phyloP scores from a whole-genome alignment of 2,888 invertebrate species.

The Drosophila neonasuta region DNA sequence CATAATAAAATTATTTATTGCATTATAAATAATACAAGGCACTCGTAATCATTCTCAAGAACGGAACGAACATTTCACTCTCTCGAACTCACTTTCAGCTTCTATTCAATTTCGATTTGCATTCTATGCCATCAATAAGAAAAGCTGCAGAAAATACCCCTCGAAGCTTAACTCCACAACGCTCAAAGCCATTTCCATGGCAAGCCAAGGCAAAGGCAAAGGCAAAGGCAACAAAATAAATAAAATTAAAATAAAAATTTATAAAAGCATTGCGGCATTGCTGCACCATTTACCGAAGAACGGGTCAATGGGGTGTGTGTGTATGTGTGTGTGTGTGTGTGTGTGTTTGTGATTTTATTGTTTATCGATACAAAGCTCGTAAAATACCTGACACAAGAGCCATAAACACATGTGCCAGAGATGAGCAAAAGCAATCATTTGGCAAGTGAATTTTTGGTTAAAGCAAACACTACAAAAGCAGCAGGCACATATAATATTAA shows the following conservation, averaged over 20 bases:
- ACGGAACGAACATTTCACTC: conserved; percentile 21
- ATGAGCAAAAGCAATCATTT: conserved; percentile 31
- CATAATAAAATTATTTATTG: conserved; percentile 77
- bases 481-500: neutral
- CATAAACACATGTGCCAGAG: conserved; percentile 44
- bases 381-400: conserved; percentile 63
- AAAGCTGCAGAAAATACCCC: conserved; percentile 25
- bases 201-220: conserved; percentile 1
- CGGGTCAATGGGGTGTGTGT: neutral
- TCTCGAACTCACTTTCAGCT: conserved; percentile 14
- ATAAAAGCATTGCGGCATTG: conserved; percentile 44
- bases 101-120: conserved; percentile 72
- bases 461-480: neutral
- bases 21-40: conserved; percentile 70
- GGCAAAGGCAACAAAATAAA: conserved; percentile 55
- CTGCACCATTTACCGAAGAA: conserved; percentile 18
- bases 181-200: conserved; percentile 1
- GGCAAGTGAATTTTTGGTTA: conserved; percentile 7
- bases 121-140: conserved; percentile 54
- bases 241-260: conserved; percentile 69
- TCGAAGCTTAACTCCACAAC: conserved; percentile 7
- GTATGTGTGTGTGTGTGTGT: neutral
- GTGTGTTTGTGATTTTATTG: conserved; percentile 61
- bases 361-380: conserved; percentile 71
- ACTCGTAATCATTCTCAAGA: conserved; percentile 58